Conservation (phyloP, 1,140 invertebrate species). For the Drosophila pallidifrons region DNA sequence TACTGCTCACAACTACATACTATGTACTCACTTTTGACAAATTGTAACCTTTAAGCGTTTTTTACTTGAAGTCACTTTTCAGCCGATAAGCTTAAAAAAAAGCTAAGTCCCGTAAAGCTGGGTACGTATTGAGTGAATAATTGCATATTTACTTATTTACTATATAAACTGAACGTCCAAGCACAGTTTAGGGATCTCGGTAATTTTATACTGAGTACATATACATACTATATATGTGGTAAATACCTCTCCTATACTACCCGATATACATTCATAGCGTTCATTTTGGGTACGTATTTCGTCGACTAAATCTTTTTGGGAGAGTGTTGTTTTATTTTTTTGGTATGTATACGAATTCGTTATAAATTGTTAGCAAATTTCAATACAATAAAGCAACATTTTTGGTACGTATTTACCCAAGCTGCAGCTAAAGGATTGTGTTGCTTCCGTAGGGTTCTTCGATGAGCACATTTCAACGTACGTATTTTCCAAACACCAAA, state of each 20-base stretch:
- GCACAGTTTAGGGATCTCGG: constrained; percentile 50
- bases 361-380: constrained; percentile 46
- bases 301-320: constrained; percentile 33
- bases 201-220: constrained; percentile 21
- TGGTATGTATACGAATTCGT: constrained; percentile 63
- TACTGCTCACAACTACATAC: constrained; percentile 42
- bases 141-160: background rate
- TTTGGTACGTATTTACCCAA: constrained; percentile 65
- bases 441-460: constrained; percentile 43
- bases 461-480: constrained; percentile 52
- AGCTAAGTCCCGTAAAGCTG: constrained; percentile 33
- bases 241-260: constrained; percentile 21
- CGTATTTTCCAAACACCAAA: constrained; percentile 42
- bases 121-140: constrained; percentile 71
- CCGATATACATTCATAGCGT: constrained; percentile 43
- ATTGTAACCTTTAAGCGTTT: constrained; percentile 67
- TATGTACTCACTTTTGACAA: constrained; percentile 19
- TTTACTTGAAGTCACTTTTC: constrained; percentile 70
- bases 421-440: constrained; percentile 61
- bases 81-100: constrained; percentile 42
- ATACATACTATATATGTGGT: constrained; percentile 16
- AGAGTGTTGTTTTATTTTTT: constrained; percentile 45
- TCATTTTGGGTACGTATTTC: constrained; percentile 67
- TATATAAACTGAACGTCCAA: constrained; percentile 28
- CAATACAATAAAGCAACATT: constrained; percentile 39